Evolutionary conservation across 2,888 invertebrate genomes (phyloP), one percentile per base, ranked within the genome.

Genomic region (Agrochola litura): DNA sequence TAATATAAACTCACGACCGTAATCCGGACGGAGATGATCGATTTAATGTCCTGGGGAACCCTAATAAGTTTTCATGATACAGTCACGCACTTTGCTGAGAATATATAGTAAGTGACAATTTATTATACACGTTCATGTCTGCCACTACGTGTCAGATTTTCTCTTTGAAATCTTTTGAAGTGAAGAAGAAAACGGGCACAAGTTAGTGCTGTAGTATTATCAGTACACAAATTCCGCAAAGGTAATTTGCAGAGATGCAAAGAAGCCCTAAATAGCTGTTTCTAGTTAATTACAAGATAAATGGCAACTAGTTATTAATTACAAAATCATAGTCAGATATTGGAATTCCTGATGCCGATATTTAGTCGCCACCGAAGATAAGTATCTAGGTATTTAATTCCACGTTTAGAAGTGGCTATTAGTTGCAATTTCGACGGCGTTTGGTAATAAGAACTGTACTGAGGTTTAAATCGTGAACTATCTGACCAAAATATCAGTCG

Each of bases 1-100:
- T 90, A 88, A 90, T 89, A 89, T 86, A 84, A 86, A 90, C 86
- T 88, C 89, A 89, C 84, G 90, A 81, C 83, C 80, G 73, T 88
- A 90, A 89, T 89, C 88, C 85, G 77, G 71, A 68, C 77, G 76
- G 73, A 82, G 82, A 82, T 82, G 82, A 82, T 83, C 77, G 79
- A 82, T 84, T 79, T 85, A 84, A 85, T 83, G 74, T 86, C 82
- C 83, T 81, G 81, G 49, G 81, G 83, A 77, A 81, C 78, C 81
- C 80, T 79, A 80, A 82, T 85, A 81, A 72, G 79, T 81, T 75
- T 73, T 73, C 82, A 66, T 67, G 68, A 76, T 63, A 73, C 43
- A 67, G 77, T 80, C 83, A 86, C 78, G 77, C 75, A 82, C 76
- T 63, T 75, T 65, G 70, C 37, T 60, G 61, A 68, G 78, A 76